Base-by-base conservation (phyloP, 1,140 invertebrate species). In the Lysiphlebus fabarum region DNA sequence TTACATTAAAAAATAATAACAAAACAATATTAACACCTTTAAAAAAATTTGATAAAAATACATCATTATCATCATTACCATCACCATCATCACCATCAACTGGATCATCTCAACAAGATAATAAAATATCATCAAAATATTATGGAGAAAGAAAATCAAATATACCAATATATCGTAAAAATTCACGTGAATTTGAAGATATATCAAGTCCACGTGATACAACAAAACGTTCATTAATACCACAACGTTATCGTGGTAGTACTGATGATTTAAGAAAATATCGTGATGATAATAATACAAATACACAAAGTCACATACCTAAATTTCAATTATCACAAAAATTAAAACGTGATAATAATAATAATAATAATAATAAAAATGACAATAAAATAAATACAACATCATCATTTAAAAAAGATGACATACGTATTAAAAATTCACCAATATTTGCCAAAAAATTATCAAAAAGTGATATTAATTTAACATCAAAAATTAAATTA, bases 131-230 rank as follows among this genome's bases (percentile, higher is more conserved):
- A 1, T 34, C 55, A 0, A 77, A 76, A 50, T 67, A 26, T 26
- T 26, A 75, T 71, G 70, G 67, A 7, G 75, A 77, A 53, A 65
- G 70, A 17, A 77, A 74, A 58, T 79, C 77, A 5, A 78, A 69
- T 58, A 79, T 79, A 50, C 77, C 77, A 0, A 74, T 79, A 60
- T 76, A 77, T 55, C 67, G 67, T 8, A 66, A 71, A 36, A 78
- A 69, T 50, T 77, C 74, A 12, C 71, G 67, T 14, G 77, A 79
- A 43, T 79, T 77, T 54, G 77, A 79, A 62, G 77, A 79, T 47
- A 77, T 79, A 36, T 66, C 70, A 10, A 74, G 71, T 58, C 71
- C 74, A 1, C 71, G 77, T n/a, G 76, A 77, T 53, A 72, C 75
- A 7, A 65, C 74, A 0, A 79, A 77, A 64, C 73, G 76, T 41